Evolutionary conservation across 2,113 vertebrate genomes (phyloP).

Genomic region (Poeciliopsis turrubarensis): DNA sequence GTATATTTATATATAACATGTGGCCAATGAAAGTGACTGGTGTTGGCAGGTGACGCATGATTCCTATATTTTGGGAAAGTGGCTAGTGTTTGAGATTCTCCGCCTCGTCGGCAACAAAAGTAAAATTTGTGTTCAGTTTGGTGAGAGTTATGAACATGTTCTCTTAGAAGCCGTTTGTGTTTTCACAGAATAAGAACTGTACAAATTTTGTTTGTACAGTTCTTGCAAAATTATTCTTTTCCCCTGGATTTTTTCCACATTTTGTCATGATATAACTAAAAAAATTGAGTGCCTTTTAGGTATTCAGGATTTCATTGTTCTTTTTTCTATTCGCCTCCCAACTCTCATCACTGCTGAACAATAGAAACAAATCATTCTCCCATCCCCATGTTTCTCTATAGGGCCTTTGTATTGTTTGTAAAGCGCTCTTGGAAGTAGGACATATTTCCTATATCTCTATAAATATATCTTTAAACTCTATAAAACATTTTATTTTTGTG

Average conservation of each 20-base stretch:
- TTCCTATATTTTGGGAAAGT: conserved; percentile 6
- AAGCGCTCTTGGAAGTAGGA: no score
- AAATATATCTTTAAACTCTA: not conserved
- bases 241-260: not conserved
- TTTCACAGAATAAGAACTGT: not conserved
- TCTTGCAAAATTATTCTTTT: not conserved
- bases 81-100: not conserved
- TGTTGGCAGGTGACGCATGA: not conserved
- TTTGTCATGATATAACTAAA: not conserved
- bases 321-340: not conserved
- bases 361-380: not conserved
- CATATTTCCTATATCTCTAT: not conserved
- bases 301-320: not conserved
- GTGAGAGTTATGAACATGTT: conserved; percentile 7
- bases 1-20: conserved; percentile 4
- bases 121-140: conserved; percentile 17
- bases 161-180: not conserved
- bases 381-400: not conserved
- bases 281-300: not conserved
- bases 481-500: no score
- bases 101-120: conserved; percentile 3
- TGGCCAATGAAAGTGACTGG: not conserved
- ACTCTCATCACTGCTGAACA: not conserved
- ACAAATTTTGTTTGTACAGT: no score
- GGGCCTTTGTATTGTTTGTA: not conserved